Percentiles rank a stretch among this genome's conserved stretches.
Conservation (phyloP, 2,797 vertebrate genomes). For the Pseudochirops cupreus region DNA sequence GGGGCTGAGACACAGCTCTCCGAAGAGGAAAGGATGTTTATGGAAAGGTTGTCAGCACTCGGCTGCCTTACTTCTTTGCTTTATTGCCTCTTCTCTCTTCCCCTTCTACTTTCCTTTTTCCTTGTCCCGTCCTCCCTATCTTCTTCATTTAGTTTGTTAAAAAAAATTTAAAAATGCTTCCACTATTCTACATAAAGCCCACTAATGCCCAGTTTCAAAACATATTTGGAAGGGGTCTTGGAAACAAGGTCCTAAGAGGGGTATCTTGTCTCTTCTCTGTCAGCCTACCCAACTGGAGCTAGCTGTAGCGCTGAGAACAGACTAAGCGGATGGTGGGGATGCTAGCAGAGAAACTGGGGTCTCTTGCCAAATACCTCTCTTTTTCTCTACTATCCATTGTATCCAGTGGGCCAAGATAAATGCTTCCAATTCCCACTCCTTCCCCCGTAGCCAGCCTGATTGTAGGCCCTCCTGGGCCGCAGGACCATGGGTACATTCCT, state of each 20-base stretch:
- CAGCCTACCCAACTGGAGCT: neutral
- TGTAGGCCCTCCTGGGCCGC: neutral
- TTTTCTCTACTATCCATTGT: neutral
- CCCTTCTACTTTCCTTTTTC: neutral
- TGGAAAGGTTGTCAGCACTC: neutral
- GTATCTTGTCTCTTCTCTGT: neutral
- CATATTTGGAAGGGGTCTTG: neutral
- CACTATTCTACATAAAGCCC: neutral
- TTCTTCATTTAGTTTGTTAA: neutral
- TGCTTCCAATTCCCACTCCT: neutral
- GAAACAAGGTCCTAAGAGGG: neutral
- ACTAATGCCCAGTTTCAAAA: neutral
- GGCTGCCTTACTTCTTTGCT: neutral
- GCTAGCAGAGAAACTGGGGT: neutral
- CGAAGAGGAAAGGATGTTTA: neutral
- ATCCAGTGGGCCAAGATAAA: neutral
- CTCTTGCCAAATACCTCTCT: neutral
- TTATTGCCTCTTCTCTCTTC: neutral
- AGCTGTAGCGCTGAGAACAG: neutral
- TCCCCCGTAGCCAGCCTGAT: neutral
- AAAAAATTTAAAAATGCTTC: neutral
- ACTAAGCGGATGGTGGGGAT: neutral
- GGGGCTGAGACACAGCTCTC: rapidly evolving
- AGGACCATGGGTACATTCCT: neutral
- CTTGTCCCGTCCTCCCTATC: neutral